Evolutionary conservation across 2,797 vertebrate genomes (phyloP), one percentile per base, ranked within the genome.

Genomic region (Alosa sapidissima): DNA sequence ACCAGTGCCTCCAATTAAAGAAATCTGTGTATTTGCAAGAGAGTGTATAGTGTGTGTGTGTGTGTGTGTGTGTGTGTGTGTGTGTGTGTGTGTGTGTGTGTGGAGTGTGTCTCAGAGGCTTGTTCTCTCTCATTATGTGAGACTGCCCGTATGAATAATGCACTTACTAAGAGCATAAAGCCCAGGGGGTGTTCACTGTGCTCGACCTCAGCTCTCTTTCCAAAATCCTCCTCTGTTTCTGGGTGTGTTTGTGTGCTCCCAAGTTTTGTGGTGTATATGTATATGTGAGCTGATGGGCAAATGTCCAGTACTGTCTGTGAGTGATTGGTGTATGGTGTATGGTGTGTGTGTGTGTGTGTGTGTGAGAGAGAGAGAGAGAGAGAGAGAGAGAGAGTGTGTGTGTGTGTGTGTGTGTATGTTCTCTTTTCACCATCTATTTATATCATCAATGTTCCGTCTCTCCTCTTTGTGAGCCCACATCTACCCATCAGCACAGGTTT

Each of bases 71-170:
- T 81, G 62, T 21, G 78, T 55, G 49, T 85, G 21, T 16, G 36
- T 78, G 8, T 78, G 24, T 68, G 28, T 68, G 62, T 65, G n/a
- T 68, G 13, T 33, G 33, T 4, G 60, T 33, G 65, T 33, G 33
- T 36, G 65, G 21, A 7, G 19, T 5, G n/a, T 60, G 19, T 7
- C 21, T n/a, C 62, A 68, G 28, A 68, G 62, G 21, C 62, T 54
- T 58, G 45, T 16, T 81, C 60, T 88, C 21, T 82, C 72, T 58
- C 51, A 88, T 83, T 84, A 85, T 90, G 45, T 81, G 78, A 87
- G 62, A 82, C 84, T 86, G 83, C 83, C 28, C 84, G 9, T 81
- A 89, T 93, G 87, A 93, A 93, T 93, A 90, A 92, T 91, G 75
- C 85, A 92, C 83, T 86, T 83, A 83, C 87, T 88, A 87, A 89